Conservation (phyloP, 2,113 vertebrate species). For the Ochotona curzoniae region DNA sequence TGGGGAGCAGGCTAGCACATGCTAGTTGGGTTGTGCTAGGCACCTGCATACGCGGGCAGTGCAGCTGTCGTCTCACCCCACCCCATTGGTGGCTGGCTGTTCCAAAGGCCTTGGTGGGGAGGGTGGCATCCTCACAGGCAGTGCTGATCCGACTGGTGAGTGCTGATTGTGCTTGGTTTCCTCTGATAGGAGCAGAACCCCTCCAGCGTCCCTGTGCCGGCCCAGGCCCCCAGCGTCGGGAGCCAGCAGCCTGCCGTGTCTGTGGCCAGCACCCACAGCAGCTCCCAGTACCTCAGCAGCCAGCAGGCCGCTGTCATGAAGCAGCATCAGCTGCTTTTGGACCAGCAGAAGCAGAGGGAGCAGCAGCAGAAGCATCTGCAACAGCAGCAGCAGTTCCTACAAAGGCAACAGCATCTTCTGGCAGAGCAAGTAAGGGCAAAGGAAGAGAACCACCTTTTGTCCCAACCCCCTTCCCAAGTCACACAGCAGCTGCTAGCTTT, state of each 20-base stretch:
- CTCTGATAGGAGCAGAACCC: conserved; percentile 91
- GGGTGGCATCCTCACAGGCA: not conserved
- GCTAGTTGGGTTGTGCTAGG: accelerated
- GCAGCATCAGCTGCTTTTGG: conserved; percentile 91
- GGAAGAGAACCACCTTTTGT: accelerated
- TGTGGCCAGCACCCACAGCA: conserved; percentile 89
- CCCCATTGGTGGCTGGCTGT: not conserved
- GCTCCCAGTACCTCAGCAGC: conserved; percentile 88
- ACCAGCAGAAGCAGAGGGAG: conserved; percentile 89
- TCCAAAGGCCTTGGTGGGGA: not conserved
- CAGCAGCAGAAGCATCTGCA: conserved; percentile 88
- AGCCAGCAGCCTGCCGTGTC: conserved; percentile 86
- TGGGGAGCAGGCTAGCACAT: accelerated
- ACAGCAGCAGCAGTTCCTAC: conserved; percentile 90
- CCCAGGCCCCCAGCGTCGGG: conserved; percentile 85
- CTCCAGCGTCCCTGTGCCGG: conserved; percentile 87
- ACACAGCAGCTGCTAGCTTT: too few relatives aligned
- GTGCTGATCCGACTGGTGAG: not conserved
- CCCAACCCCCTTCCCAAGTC: too few relatives aligned
- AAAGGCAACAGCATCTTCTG: conserved; percentile 93
- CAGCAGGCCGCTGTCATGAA: conserved; percentile 92
- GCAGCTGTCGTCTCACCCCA: accelerated
- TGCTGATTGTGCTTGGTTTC: not conserved
- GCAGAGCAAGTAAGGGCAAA: conserved; percentile 91
- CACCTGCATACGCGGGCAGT: accelerated